These are phyloP conservation scores for Gymnopithys bicolor DNA, from an alignment of 2,797 vertebrate genomes.

Conservation along the genomic window DNA sequence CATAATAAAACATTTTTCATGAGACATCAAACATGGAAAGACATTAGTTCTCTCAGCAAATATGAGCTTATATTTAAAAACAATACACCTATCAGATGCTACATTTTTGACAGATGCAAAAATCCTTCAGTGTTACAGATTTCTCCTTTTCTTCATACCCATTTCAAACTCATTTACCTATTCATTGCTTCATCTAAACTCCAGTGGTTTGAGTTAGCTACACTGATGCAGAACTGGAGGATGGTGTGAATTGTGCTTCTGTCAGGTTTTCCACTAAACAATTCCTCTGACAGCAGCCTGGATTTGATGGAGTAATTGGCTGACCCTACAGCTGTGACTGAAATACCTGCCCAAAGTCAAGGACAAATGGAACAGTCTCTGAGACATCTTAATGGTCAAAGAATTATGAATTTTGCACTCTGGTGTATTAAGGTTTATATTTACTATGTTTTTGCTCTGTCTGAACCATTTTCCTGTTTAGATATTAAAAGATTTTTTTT, in stretches of 20 bases:
- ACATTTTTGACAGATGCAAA: neutral
- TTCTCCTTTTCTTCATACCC: neutral
- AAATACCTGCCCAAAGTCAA: neutral
- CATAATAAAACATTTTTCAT: slow-evolving; percentile 18
- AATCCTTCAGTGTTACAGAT: neutral
- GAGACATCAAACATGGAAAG: neutral
- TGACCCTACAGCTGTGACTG: neutral
- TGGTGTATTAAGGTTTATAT: neutral
- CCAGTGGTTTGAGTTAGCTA: neutral
- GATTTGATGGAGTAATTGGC: neutral
- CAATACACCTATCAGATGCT: neutral
- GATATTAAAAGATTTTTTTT: neutral
- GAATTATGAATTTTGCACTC: neutral
- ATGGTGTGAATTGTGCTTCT: neutral
- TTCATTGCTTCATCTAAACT: neutral
- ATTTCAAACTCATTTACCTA: neutral
- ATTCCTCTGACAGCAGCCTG: neutral
- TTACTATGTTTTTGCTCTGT: neutral
- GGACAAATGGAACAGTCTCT: neutral
- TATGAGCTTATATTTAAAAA: neutral
- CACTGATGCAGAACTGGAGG: neutral
- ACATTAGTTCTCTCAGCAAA: neutral
- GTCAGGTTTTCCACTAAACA: neutral
- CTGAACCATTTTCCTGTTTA: neutral
- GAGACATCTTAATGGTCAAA: neutral